Base-by-base conservation (phyloP, 2,113 vertebrate genomes). In the Dicentrarchus labrax region DNA sequence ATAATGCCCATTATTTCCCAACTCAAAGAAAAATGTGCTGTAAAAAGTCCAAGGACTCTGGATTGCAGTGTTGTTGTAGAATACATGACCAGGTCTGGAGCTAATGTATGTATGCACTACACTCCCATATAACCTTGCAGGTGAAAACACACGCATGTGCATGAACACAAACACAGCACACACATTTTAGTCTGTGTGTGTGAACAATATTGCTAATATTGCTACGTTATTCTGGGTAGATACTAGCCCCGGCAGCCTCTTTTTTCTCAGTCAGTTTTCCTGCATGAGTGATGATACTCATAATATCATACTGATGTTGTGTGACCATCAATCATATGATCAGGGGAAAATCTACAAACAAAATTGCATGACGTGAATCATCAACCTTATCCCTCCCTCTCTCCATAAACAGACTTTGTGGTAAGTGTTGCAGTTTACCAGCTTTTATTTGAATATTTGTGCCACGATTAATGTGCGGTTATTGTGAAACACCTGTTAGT, bases 261-360 rank as follows among this genome's bases (percentile, higher is more conserved):
- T 86, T 53, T 30, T 80, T 88, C 48, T 73, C 72, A 72, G 82
- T 92, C 88, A 83, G 82, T 83, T 87, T 78, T 59, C 73, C 75
- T 59, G 72, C 57, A 76, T 86, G 87, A 93, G 54, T 83, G 90
- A 93, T 93, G 88, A 81, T 82, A 70, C 78, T 89, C 78, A 90
- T 91, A 88, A 92, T 82, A 80, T 78, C 77, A 73, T 22, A 62
- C 56, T 75, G 88, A 88, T 79, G 86, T 60, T 83, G 45, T 50
- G 68, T 76, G 80, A 57, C 53, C 74, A 87, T 93, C 88, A 91
- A 88, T 94, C 90, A 90, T 50, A n/a, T 38, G 64, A 91, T 89
- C 85, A 80, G 36, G 62, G 78, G 41, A 72, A 86, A 83, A 90
- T 69, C 78, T 60, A 66, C 56, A 83, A 45, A 71, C 43, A 39